Conservation (phyloP, 64 coral and sea anemone genomes). For the Montipora cactus region DNA sequence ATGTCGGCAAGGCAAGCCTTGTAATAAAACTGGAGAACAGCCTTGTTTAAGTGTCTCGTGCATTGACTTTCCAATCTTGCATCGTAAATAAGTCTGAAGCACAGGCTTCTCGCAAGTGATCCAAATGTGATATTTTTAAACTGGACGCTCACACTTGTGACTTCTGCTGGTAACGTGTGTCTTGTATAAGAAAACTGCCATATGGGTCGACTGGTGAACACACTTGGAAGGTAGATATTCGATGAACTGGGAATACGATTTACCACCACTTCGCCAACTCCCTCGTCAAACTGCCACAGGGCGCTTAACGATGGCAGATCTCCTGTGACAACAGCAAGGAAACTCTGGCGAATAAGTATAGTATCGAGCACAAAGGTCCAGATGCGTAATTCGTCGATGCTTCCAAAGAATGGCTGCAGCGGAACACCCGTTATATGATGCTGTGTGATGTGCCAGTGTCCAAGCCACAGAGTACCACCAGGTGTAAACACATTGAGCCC, state of each 20-base stretch:
- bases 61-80: slow-evolving; percentile 49
- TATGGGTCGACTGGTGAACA: slow-evolving; percentile 65
- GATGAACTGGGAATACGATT: slow-evolving; percentile 50
- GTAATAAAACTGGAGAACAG: slow-evolving; percentile 81
- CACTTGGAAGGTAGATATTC: slow-evolving; percentile 75
- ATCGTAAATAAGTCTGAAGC: slow-evolving; percentile 82
- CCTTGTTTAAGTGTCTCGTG: slow-evolving; percentile 21
- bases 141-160: slow-evolving; percentile 4
- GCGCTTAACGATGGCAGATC: slow-evolving; percentile 61
- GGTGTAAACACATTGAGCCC: slow-evolving; percentile 59
- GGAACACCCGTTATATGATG: slow-evolving; percentile 70
- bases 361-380: slow-evolving; percentile 81
- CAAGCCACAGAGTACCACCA: slow-evolving; percentile 84
- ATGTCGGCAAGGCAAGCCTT: slow-evolving; percentile 77
- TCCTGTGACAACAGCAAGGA: slow-evolving; percentile 58
- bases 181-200: slow-evolving; percentile 92
- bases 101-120: slow-evolving; percentile 50
- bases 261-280: slow-evolving; percentile 67
- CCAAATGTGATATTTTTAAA: slow-evolving; percentile 80
- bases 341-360: slow-evolving; percentile 84
- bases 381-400: slow-evolving; percentile 85
- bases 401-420: slow-evolving; percentile 84
- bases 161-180: slow-evolving; percentile 39
- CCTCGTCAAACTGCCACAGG: slow-evolving; percentile 96
- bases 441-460: slow-evolving; percentile 84